Base-by-base conservation (phyloP, 1,140 invertebrate genomes). In the Zaprionus kolodkinae region DNA sequence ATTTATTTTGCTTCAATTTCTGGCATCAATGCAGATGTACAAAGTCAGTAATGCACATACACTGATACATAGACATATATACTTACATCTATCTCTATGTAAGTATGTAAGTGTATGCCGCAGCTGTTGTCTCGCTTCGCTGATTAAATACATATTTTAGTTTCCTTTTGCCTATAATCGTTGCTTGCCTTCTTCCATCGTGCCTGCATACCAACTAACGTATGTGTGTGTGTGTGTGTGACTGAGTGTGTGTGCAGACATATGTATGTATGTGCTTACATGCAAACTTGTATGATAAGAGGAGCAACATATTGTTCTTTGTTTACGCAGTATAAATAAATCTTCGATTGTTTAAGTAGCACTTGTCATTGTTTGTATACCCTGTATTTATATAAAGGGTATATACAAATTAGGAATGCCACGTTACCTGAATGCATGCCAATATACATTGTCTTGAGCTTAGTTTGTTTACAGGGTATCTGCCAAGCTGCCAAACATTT, bases 81-180 rank as follows among this genome's bases (percentile, higher is more conserved):
- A 70, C 55, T 72, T 74, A 76, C 61, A 65, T 52, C 45, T 66
- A 50, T 59, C 12, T 67, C 27, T 40, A 38, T 21, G 72, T 72
- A 60, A 35, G 10, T 60, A 17, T 60, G 25, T 40, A 45, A 45
- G 17, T 27, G 35, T 62, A 7, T 7, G 15, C 15, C 52, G 72
- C 72, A 74, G 60, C 71, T 77, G 75, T 77, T 77, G 60, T 79
- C 56, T 69, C 77, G 77, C 74, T 62, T 77, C 74, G 69, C 45
- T 79, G 74, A 72, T 79, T 79, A 73, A 38, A 75, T 64, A 64
- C 57, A 50, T 63, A 62, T 65, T 59, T 59, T 48, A 71, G 67
- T 71, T 76, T 76, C 68, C 72, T 71, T 75, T 64, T 76, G 45
- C 48, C 68, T 11, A 59, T 48, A 70, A 75, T 75, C 66, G 60